phyloP scores from a whole-genome alignment of 2,113 vertebrate genomes.

The Heterotis niloticus region DNA sequence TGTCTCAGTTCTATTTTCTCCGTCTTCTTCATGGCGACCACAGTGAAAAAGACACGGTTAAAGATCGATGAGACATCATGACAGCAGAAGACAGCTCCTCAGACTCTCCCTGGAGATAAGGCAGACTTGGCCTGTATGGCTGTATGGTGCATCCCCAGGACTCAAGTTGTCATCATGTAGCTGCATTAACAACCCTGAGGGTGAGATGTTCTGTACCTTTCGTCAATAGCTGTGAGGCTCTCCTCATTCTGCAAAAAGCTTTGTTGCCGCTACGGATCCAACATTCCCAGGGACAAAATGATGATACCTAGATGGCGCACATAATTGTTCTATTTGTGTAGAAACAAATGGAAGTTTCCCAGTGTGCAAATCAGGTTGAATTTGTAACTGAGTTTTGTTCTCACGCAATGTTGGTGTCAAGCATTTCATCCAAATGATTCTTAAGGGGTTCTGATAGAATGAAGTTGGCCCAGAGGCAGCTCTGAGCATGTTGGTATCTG shows the following conservation, averaged over 20 bases:
- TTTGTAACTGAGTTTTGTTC: not conserved
- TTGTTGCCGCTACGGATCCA: not conserved
- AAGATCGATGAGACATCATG: slow-evolving; percentile 15
- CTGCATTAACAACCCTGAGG: not conserved
- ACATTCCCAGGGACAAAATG: not conserved
- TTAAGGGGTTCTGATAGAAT: not conserved
- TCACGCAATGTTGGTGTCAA: not conserved
- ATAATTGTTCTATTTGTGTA: not conserved
- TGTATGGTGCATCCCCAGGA: not conserved
- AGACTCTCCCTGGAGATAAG: not conserved
- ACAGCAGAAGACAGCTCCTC: not conserved
- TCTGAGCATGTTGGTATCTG: not conserved
- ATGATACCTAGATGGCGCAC: not conserved
- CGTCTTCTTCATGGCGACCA: not conserved
- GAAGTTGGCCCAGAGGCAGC: not conserved
- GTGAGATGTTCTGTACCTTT: not conserved
- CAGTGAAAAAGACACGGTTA: slow-evolving; percentile 30
- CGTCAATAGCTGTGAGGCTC: not conserved
- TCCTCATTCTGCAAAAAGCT: not conserved
- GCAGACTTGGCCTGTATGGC: not conserved
- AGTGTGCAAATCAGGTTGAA: not conserved
- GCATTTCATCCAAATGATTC: not conserved
- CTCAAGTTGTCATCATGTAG: not conserved
- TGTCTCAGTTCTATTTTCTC: slow-evolving; percentile 26
- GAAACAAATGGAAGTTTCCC: not conserved